These are phyloP conservation scores for Sinocyclocheilus anshuiensis DNA, from an alignment of 2,113 vertebrate genomes.

Conservation along the genomic window DNA sequence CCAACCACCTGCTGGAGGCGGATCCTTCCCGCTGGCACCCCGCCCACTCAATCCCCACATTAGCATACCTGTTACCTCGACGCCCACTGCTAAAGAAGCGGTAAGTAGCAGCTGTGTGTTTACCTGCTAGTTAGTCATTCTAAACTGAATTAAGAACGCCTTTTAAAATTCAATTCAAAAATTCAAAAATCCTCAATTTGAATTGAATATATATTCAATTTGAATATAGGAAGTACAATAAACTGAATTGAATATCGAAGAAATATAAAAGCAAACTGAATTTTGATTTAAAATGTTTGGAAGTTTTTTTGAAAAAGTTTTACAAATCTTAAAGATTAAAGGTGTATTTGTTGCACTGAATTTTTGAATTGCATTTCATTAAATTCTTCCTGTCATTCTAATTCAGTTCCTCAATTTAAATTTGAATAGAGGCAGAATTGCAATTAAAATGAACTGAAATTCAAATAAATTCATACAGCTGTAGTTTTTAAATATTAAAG, in stretches of 20 bases:
- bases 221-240: neutral
- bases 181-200: neutral
- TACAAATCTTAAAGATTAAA: neutral
- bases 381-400: neutral
- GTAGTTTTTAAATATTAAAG: neutral
- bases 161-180: neutral
- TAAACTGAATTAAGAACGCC: neutral
- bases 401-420: neutral
- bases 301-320: neutral
- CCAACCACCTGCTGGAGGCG: constrained; percentile 33
- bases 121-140: neutral
- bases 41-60: constrained; percentile 17
- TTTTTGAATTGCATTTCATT: neutral
- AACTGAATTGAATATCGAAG: neutral
- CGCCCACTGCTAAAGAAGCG: neutral
- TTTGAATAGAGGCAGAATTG: neutral
- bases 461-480: neutral
- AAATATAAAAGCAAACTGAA: neutral
- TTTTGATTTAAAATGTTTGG: neutral
- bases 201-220: neutral
- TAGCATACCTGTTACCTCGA: constrained; percentile 46
- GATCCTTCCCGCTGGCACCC: constrained; percentile 31
- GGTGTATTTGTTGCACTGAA: neutral
- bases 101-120: neutral
- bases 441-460: neutral